Conservation (phyloP, 2,113 vertebrate species). For the Psittacus erithacus region DNA sequence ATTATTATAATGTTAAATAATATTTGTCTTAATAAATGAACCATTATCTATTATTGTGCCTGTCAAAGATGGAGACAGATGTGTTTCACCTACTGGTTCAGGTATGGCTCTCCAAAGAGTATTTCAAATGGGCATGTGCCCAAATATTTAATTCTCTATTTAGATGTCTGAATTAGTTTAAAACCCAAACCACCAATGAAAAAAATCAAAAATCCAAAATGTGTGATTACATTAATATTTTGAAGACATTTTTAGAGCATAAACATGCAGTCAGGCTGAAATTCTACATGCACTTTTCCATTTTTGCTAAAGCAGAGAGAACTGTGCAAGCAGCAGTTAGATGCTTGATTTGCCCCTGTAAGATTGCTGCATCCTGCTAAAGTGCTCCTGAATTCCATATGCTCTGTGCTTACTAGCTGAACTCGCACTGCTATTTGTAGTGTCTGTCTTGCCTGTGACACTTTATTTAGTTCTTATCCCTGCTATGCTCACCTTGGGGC, state of each 20-base stretch:
- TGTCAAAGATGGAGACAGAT: neutral
- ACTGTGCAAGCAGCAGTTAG: neutral
- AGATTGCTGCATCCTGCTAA: neutral
- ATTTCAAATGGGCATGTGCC: neutral
- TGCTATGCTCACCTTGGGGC: neutral
- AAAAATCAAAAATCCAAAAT: neutral
- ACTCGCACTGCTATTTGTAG: neutral
- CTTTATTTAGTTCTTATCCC: neutral
- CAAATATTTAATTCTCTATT: neutral
- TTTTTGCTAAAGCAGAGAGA: neutral
- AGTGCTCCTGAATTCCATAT: neutral
- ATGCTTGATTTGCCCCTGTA: neutral
- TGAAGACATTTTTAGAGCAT: neutral
- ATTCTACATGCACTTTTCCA: neutral
- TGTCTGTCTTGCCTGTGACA: neutral
- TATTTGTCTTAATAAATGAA: conserved; percentile 44
- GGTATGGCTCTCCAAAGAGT: neutral
- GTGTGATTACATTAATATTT: neutral
- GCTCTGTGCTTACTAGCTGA: neutral
- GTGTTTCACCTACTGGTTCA: neutral
- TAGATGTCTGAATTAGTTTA: neutral
- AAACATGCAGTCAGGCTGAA: neutral
- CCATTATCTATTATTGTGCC: neutral
- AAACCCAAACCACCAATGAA: neutral
- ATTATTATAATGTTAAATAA: conserved; percentile 15